Evolutionary conservation across 2,797 vertebrate species (phyloP), one percentile per base, ranked within the genome.

Genomic region (Ceryle rudis): DNA sequence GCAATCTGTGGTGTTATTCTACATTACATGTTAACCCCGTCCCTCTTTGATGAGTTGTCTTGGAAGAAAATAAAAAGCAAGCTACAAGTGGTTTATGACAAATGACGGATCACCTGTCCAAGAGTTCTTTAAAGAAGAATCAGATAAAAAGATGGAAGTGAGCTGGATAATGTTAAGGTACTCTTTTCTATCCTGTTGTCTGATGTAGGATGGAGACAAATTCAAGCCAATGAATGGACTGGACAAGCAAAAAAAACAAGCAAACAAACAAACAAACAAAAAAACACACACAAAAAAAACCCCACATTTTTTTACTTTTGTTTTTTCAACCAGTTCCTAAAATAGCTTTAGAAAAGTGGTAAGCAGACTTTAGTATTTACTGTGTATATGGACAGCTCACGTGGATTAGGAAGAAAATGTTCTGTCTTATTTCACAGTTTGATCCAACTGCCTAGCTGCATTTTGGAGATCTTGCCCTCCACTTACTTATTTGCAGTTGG

Each of bases 1-100:
- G 61, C 64, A 85, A 37, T 87, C 60, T 82, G n/a, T 74, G 64
- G 60, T 85, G 75, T 16, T 85, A 64, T 67, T 95, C 61, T 84
- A 78, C 80, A 44, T 35, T 71, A 81, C 42, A 14, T 87, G 54
- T 94, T 89, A 87, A 65, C 47, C 25, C 39, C 26, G 31, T 33
- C 29, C 21, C 46, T 28, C 42, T 94, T 86, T 82, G 92, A 91
- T 78, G 74, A 80, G 52, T 88, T 92, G 81, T 90, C 28, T 83
- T 47, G 89, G 73, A 86, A 91, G 86, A 92, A 62, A 94, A 81
- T 80, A 87, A 81, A 95, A 90, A 96, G 73, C 61, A 72, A 52
- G 41, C 62, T 35, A 87, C 16, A 66, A 70, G 60, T 57, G 82
- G 46, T 77, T 55, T 78, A 67, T 92, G 91, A 82, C 66, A 92